A percentile compares a stretch with the other conserved stretches of the same genome.
These are phyloP conservation scores for Eupithecia abbreviata DNA, from an alignment of 2,888 invertebrate genomes.

Conservation along the genomic window DNA sequence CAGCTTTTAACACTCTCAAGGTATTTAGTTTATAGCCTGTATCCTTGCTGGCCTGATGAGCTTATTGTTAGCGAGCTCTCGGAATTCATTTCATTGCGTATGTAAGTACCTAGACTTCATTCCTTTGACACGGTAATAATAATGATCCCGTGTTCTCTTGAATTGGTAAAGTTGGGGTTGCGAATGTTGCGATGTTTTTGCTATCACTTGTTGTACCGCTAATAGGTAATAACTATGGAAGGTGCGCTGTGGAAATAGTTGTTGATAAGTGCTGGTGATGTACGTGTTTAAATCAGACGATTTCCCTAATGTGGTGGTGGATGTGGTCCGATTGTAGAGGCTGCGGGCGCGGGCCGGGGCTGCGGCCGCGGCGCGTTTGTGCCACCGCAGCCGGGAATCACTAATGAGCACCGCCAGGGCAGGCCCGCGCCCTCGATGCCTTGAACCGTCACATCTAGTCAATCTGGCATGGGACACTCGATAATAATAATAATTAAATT, in stretches of 20 bases:
- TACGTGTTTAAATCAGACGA: slow-evolving; percentile 24
- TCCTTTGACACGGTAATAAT: neutral
- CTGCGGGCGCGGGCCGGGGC: slow-evolving; percentile 37
- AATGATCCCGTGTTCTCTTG: neutral
- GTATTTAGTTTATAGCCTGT: slow-evolving; percentile 26
- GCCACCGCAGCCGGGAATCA: slow-evolving; percentile 59
- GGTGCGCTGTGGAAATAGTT: neutral
- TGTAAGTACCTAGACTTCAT: neutral
- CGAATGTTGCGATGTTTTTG: neutral
- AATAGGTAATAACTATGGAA: neutral
- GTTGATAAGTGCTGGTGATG: slow-evolving; percentile 4
- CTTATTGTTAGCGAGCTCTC: slow-evolving; percentile 14
- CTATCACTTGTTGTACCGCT: neutral
- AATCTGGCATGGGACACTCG: neutral
- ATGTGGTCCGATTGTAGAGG: slow-evolving; percentile 33
- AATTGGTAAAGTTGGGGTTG: neutral
- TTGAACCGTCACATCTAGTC: neutral
- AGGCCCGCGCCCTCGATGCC: neutral
- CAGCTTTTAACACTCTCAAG: slow-evolving; percentile 29
- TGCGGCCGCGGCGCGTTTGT: slow-evolving; percentile 47
- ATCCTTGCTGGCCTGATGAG: slow-evolving; percentile 15
- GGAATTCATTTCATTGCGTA: slow-evolving; percentile 10
- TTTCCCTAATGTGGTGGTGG: slow-evolving; percentile 29
- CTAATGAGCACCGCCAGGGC: slow-evolving; percentile 66
- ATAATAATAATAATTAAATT: too few relatives aligned